A percentile compares a stretch with the other conserved stretches of the same genome.
Evolutionary conservation across 2,888 invertebrate species (phyloP).

Genomic region (Germaria angustata): DNA sequence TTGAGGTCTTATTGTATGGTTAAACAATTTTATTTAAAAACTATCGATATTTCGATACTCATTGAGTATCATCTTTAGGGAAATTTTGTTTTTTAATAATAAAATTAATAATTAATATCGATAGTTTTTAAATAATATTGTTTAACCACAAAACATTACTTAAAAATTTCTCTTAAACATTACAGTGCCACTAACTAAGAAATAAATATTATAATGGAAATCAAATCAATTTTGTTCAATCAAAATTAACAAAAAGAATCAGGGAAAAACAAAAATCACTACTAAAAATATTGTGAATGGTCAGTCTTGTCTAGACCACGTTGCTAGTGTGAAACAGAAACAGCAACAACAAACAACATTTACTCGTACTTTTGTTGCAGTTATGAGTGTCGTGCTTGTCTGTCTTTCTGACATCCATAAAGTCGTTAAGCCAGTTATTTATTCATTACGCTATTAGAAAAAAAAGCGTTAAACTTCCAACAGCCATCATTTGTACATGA

Average conservation of each 20-base stretch:
- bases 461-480: constrained; percentile 30
- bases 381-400: constrained; percentile 31
- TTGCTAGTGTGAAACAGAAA: not conserved
- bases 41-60: no score
- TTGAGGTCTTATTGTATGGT: no score
- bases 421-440: constrained; percentile 21
- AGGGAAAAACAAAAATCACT: not conserved
- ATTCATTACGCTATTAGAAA: constrained; percentile 15
- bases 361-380: constrained; percentile 31
- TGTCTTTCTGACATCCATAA: constrained; percentile 14
- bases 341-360: not conserved
- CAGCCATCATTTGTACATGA: not conserved
- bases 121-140: no score
- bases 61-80: no score
- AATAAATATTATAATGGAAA: constrained; percentile 9
- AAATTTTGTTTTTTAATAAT: no score
- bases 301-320: constrained; percentile 31
- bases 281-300: constrained; percentile 17
- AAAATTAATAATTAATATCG: no score
- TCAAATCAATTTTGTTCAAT: constrained; percentile 22
- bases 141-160: no score
- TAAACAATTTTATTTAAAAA: no score
- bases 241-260: constrained; percentile 16
- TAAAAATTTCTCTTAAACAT: constrained; percentile 16
- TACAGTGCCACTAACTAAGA: not conserved